Percentiles rank a stretch among this genome's conserved stretches.
Evolutionary conservation across 2,888 invertebrate species (phyloP).

Genomic region (Hylaea fasciaria): DNA sequence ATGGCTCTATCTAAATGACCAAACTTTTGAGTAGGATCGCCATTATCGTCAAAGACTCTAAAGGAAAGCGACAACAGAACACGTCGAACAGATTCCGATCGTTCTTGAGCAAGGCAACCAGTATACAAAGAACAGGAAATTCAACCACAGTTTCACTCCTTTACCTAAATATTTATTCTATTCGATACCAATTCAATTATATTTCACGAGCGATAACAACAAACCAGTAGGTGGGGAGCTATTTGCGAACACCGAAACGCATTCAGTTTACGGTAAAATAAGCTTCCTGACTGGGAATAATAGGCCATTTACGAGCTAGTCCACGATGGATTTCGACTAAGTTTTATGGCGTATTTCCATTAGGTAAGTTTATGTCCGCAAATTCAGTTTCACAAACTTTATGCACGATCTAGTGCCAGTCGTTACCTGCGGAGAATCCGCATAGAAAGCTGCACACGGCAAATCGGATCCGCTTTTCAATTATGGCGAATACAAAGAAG

Average conservation of each 20-base stretch:
- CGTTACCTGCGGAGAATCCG: conserved; percentile 6
- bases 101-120: background rate
- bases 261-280: conserved; percentile 39
- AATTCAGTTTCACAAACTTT: conserved; percentile 18
- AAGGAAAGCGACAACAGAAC: background rate
- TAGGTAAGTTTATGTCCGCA: conserved; percentile 35
- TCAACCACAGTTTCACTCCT: conserved; percentile 8
- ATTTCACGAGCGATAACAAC: conserved; percentile 28
- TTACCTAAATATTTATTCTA: conserved; percentile 17
- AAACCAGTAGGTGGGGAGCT: conserved; percentile 17
- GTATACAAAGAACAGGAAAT: background rate
- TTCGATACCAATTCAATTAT: conserved; percentile 24
- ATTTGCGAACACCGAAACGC: conserved; percentile 31
- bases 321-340: conserved; percentile 41
- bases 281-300: conserved; percentile 37
- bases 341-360: conserved; percentile 45
- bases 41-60: background rate
- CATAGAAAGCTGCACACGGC: background rate
- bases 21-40: background rate
- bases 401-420: conserved; percentile 18
- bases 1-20: background rate
- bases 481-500: conserved; percentile 7
- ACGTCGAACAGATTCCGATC: background rate
- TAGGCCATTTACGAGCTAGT: conserved; percentile 40
- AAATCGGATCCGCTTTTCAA: conserved; percentile 12